phyloP scores from a whole-genome alignment of 2,888 invertebrate species.

The Melipona bicolor region DNA sequence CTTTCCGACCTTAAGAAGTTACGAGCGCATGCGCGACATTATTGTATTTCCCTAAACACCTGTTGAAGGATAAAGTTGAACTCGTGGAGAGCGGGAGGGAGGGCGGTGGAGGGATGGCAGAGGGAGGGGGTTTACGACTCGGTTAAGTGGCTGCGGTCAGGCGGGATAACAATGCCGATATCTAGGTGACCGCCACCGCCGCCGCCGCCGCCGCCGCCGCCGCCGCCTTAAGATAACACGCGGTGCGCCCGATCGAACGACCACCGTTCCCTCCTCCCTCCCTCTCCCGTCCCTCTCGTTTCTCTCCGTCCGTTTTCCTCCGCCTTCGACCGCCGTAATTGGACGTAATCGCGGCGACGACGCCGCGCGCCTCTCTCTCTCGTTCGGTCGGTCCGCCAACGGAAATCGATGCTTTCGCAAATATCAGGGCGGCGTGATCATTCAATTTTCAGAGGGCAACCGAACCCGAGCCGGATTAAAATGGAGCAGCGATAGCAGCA shows the following conservation, averaged over 20 bases:
- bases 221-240: conserved; percentile 59
- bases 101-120: background rate
- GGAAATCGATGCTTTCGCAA: conserved; percentile 48
- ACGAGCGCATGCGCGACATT: conserved; percentile 82
- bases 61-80: conserved; percentile 83
- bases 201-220: too few relatives aligned
- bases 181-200: conserved; percentile 64
- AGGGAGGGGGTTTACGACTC: conserved; percentile 75
- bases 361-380: background rate
- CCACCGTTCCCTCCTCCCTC: background rate
- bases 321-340: conserved; percentile 35
- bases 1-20: conserved; percentile 80
- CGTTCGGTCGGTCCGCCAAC: conserved; percentile 24
- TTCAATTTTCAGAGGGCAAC: conserved; percentile 34
- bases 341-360: conserved; percentile 45
- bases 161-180: conserved; percentile 79
- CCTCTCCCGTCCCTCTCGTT: background rate
- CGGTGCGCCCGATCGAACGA: conserved; percentile 40
- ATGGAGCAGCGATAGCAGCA: background rate
- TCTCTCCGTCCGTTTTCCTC: background rate
- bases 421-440: conserved; percentile 28
- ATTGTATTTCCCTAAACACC: conserved; percentile 84
- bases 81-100: conserved; percentile 70
- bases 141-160: conserved; percentile 82
- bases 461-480: background rate